Conservation (phyloP, 2,113 vertebrate species). For the Cinclus cinclus region DNA sequence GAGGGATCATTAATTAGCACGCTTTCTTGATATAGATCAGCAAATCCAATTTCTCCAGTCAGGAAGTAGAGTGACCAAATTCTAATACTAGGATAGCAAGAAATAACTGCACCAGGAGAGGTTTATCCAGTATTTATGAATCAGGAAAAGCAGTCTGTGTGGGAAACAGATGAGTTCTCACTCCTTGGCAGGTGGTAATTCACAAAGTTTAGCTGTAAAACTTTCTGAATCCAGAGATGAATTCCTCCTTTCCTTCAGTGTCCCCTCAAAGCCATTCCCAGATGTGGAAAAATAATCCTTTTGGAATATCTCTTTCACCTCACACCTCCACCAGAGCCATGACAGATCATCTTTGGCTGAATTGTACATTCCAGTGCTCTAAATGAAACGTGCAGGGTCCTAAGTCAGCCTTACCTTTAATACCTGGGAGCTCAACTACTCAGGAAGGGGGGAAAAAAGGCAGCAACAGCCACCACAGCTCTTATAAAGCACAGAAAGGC, state of each 20-base stretch:
- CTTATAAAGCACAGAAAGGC: not conserved
- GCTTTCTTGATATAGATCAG: not conserved
- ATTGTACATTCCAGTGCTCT: not conserved
- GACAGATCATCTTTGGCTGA: not conserved
- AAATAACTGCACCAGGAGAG: not conserved
- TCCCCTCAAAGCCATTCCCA: not conserved
- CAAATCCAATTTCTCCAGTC: not conserved
- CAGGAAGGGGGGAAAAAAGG: not conserved
- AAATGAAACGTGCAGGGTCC: not conserved
- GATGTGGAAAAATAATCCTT: not conserved
- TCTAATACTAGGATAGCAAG: not conserved
- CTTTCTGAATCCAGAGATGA: not conserved
- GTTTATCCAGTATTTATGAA: not conserved
- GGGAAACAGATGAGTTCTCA: not conserved
- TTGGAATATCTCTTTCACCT: not conserved
- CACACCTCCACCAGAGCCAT: not conserved
- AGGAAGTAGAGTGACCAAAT: not conserved
- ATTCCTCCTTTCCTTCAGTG: rapidly evolving
- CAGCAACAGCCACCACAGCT: not conserved
- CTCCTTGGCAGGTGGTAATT: not conserved
- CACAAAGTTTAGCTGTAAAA: not conserved
- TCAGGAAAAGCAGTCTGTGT: not conserved
- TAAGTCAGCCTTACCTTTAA: not conserved
- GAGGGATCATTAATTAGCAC: not conserved
- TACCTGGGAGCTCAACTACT: not conserved